phyloP scores from a whole-genome alignment of 2,888 invertebrate species.

The Heteromurus nitidus region DNA sequence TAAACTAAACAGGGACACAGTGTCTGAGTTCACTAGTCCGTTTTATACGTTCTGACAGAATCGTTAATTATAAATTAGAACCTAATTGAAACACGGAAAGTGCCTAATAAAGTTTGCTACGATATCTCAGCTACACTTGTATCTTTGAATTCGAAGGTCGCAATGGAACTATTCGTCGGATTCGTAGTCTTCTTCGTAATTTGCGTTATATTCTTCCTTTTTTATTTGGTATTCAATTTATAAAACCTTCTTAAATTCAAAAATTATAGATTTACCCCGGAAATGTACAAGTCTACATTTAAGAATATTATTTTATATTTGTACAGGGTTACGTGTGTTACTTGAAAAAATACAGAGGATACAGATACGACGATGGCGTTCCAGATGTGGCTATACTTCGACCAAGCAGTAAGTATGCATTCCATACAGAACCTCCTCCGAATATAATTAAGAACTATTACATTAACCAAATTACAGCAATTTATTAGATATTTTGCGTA shows the following conservation, averaged over 20 bases:
- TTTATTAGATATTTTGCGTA: not conserved
- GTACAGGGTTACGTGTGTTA: slow-evolving; percentile 42
- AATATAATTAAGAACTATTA: not conserved
- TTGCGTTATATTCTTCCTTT: not conserved
- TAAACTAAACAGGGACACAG: too few relatives aligned
- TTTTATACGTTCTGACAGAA: too few relatives aligned
- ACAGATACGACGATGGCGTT: slow-evolving; percentile 35
- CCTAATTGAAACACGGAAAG: too few relatives aligned
- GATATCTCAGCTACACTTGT: too few relatives aligned
- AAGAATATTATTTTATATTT: not conserved
- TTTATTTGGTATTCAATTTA: slow-evolving; percentile 30
- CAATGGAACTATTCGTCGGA: not conserved
- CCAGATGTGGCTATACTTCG: slow-evolving; percentile 44
- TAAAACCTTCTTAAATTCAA: not conserved
- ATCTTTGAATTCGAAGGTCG: not conserved
- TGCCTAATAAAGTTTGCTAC: too few relatives aligned
- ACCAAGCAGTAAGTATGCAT: slow-evolving; percentile 19
- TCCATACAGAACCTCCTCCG: not conserved
- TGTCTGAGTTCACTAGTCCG: too few relatives aligned
- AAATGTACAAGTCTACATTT: not conserved
- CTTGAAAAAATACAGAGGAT: slow-evolving; percentile 39
- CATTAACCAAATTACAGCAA: not conserved
- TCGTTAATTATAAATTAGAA: too few relatives aligned
- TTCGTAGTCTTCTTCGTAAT: not conserved
- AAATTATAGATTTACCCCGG: not conserved